Evolutionary conservation across 1,140 invertebrate genomes (phyloP), one percentile per base, ranked within the genome.

Genomic region (Papilio dardanus): DNA sequence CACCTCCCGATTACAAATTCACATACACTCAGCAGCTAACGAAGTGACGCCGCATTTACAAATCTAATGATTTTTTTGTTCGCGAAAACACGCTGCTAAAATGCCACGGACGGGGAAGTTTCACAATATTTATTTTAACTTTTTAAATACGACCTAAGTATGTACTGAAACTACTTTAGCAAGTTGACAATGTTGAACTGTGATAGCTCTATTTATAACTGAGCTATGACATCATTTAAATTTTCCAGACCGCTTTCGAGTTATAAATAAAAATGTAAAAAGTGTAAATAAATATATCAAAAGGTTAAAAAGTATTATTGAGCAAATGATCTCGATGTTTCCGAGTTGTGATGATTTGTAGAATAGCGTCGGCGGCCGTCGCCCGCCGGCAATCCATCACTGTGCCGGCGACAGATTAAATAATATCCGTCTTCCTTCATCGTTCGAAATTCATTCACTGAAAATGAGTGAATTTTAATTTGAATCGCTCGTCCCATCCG

Each of bases 401-500:
- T 73, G 73, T 50, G 71, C 62, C 75, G 76, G 79, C 77, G 81
- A 85, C 82, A 84, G 84, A 84, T 83, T 83, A 81, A 76, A 78
- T 81, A 81, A 76, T 77, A 75, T 66, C 76, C 76, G 30, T 50
- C 75, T 75, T 46, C 50, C 68, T 74, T 77, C 73, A 77, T 74
- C 74, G 65, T 76, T 62, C 76, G 74, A 68, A 77, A 74, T 74
- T 74, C 67, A 74, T 73, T 21, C 54, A 76, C 68, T 81, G 74
- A 84, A 80, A 77, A 68, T 80, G 66, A 83, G 77, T 75, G 69
- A 81, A 77, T 81, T 81, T 81, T 74, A 68, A 30, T 37, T 40
- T n/a, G 33, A 40, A 35, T 58, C 66, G 50, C n/a, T 19, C 31
- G 62, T 40, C 4, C 21, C 33, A 21, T 37, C 33, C 16, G 7